These are phyloP conservation scores for Tanypteryx hageni DNA, from an alignment of 2,888 invertebrate species.

Conservation along the genomic window DNA sequence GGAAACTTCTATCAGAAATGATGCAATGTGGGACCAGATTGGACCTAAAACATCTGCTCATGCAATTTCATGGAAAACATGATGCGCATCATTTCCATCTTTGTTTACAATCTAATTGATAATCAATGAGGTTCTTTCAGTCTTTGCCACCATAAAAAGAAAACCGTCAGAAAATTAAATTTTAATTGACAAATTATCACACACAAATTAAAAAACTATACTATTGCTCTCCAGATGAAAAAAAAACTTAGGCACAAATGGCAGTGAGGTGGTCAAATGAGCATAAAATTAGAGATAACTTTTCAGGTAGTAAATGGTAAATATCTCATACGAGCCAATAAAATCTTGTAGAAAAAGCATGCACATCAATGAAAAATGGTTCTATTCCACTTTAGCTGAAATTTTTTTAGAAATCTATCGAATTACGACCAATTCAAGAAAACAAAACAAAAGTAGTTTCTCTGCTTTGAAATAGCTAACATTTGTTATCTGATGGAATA, in stretches of 20 bases:
- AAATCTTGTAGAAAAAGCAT: background rate
- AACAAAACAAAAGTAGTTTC: background rate
- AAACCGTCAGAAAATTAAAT: conserved; percentile 10
- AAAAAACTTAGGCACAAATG: conserved; percentile 59
- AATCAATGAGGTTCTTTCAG: conserved; percentile 5
- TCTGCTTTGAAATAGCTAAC: background rate
- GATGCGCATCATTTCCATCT: background rate
- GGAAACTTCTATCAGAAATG: background rate
- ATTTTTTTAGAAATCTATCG: background rate
- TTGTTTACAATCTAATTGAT: background rate
- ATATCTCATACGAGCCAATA: background rate
- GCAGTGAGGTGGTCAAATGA: conserved; percentile 45
- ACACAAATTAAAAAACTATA: conserved; percentile 5
- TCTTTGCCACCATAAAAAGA: conserved; percentile 25
- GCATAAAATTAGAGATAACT: conserved; percentile 13
- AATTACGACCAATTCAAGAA: background rate
- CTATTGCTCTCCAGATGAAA: conserved; percentile 23
- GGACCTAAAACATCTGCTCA: background rate
- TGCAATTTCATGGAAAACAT: background rate
- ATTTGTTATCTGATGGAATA: background rate
- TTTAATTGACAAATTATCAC: background rate
- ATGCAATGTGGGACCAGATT: background rate
- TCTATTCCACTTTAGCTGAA: background rate
- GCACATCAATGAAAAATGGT: background rate
- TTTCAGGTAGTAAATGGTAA: conserved; percentile 8